phyloP scores from a whole-genome alignment of 2,113 vertebrate genomes.

The Pagrus major region DNA sequence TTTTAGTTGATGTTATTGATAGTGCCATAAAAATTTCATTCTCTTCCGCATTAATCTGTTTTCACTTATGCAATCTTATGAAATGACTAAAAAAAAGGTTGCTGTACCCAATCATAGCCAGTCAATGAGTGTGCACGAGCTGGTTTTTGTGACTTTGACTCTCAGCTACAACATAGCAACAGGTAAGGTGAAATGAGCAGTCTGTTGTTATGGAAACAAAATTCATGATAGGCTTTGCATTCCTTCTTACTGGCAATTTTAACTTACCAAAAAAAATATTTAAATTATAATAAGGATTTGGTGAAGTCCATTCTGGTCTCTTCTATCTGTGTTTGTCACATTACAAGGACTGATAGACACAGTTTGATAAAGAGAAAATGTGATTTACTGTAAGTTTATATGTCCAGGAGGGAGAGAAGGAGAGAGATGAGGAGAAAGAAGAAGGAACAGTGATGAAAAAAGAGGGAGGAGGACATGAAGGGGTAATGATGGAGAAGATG shows the following conservation, averaged over 20 bases:
- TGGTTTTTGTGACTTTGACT: background rate
- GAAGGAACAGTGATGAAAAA: slow-evolving; percentile 42
- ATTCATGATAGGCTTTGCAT: background rate
- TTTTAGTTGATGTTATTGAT: too few relatives aligned
- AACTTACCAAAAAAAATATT: background rate
- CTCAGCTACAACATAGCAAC: background rate
- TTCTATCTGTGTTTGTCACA: slow-evolving; percentile 15
- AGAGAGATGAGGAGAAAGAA: background rate
- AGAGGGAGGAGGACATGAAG: slow-evolving; percentile 49
- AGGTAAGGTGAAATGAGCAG: background rate
- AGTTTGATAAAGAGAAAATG: slow-evolving; percentile 17
- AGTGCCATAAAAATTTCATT: background rate
- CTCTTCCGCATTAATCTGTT: background rate
- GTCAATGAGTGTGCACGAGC: too few relatives aligned
- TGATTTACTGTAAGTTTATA: slow-evolving; percentile 32
- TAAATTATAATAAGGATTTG: background rate
- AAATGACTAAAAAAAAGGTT: background rate
- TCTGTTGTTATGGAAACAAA: slow-evolving; percentile 35
- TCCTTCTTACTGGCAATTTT: background rate
- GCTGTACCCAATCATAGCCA: background rate
- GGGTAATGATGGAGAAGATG: slow-evolving; percentile 54
- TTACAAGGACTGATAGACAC: slow-evolving; percentile 7
- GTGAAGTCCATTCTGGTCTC: background rate
- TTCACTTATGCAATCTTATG: background rate
- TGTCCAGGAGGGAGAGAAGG: slow-evolving; percentile 7